Evolutionary conservation across 2,888 invertebrate species (phyloP), one percentile per base, ranked within the genome.

Genomic region (Eupeodes luniger): DNA sequence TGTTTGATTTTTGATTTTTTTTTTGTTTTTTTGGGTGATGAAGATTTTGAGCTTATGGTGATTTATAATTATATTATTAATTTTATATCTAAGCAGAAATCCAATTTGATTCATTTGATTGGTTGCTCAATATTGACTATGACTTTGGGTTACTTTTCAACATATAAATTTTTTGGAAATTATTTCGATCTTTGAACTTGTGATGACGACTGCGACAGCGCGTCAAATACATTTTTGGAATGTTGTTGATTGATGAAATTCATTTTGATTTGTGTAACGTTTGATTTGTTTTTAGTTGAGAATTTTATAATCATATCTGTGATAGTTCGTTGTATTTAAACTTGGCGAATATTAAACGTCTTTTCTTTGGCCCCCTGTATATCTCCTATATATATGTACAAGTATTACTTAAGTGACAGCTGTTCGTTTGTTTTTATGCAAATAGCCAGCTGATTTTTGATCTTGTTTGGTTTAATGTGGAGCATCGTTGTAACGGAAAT

Each of bases 61-160:
- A 11, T 5, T 44, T 64, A 27, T 7, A 6, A 47, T n/a, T 36
- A 44, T 36, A 51, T 61, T 59, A 44, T 67, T 78, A 19, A 36
- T 67, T 67, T 69, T 47, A n/a, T 72, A n/a, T n/a, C 40, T 40
- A 14, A 70, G 70, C 19, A 19, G 70, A 16, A 7, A 40, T 70
- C 36, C 2, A 44, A 70, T 70, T 55, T 44, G 12, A 34, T n/a
- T 72, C 59, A 59, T 36, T 47, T 59, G 27, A 47, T 59, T 59
- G 34, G 59, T 72, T 72, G 59, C 72, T 34, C 57, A 72, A 72
- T 59, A 27, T 27, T 27, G 27, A 27, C 27, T 27, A 27, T 72
- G 72, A 47, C 44, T 59, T 59, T 72, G 72, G 72, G 72, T 59
- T 72, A 72, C 47, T 59, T 72, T 72, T 47, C 19, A 44, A 47